Conservation (phyloP, 1,140 invertebrate genomes). For the Drosophila biarmipes region DNA sequence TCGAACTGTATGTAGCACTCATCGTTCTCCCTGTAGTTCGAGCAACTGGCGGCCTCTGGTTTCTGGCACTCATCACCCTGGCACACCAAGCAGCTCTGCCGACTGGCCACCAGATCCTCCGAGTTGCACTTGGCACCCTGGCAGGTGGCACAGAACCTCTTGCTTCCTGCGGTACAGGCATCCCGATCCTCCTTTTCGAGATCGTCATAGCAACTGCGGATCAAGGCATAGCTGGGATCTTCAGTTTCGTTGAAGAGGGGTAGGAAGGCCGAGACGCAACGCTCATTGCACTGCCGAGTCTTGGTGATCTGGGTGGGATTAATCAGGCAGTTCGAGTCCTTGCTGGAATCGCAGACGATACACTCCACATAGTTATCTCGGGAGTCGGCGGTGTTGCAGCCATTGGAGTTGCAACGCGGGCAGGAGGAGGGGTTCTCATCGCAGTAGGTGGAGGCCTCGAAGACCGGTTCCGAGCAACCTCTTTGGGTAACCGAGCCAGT, state of each 20-base stretch:
- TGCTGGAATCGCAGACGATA: conserved; percentile 64
- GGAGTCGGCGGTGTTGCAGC: conserved; percentile 66
- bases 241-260: conserved; percentile 41
- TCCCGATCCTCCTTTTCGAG: conserved; percentile 63
- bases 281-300: conserved; percentile 60
- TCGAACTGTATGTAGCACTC: conserved; percentile 69
- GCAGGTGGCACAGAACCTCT: conserved; percentile 58
- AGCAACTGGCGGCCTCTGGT: conserved; percentile 35
- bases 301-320: conserved; percentile 27
- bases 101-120: conserved; percentile 51
- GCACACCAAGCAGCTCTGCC: conserved; percentile 68
- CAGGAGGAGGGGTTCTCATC: conserved; percentile 51
- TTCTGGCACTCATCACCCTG: conserved; percentile 63
- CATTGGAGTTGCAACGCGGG: conserved; percentile 77
- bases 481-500: conserved; percentile 53
- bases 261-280: conserved; percentile 67
- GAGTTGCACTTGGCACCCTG: conserved; percentile 55
- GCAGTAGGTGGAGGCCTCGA: conserved; percentile 41
- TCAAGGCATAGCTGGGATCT: conserved; percentile 60
- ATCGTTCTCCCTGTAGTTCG: conserved; percentile 61
- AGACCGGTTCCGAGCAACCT: conserved; percentile 55
- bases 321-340: conserved; percentile 40
- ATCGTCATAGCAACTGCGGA: conserved; percentile 71
- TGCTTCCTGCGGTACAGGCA: conserved; percentile 37
- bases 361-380: conserved; percentile 63